Evolutionary conservation across 92 coral and sea anemone genomes (phyloP), one percentile per base, ranked within the genome.

Genomic region (Hydrozoanthus gracilis): DNA sequence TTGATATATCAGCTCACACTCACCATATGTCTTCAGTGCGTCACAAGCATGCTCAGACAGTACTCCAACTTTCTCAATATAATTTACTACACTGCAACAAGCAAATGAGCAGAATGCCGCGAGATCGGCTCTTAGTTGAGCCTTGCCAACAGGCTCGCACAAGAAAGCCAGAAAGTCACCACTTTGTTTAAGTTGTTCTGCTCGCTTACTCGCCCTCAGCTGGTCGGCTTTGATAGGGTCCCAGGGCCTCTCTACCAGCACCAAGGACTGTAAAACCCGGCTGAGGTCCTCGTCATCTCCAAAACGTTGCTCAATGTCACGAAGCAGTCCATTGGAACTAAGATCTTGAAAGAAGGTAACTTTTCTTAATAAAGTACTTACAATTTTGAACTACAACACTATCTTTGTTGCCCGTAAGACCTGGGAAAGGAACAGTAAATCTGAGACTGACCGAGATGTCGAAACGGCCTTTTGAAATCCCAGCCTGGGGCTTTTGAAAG

Each of bases 201-300:
- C 79, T 50, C 61, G 54, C 58, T 74, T 27, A 10, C 18, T 74
- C 20, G 78, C 58, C 5, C 39, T 74, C 61, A 48, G 58, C 44
- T 74, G 60, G 78, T 74, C 51, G 11, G 78, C 78, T 18, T 74
- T 74, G 3, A 20, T 58, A 15, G 56, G 45, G 3, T 74, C 79
- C 79, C 60, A 50, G 79, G 79, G 79, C 11, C 79, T 74, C 17
- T 74, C 79, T 51, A 74, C 79, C 47, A 48, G 79, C 16, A 74
- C 39, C 11, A 74, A 27, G 8, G 79, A 74, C 79, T 49, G 58
- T 74, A 74, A 16, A 44, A 74, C 56, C 79, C 79, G 47, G 15
- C 27, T 49, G 35, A 74, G 46, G 60, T 45, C 50, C 13, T 74
- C 51, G 14, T 27, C 39, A 27, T 49, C 79, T 16, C 6, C 11